Conservation (phyloP, 2,888 invertebrate genomes). For the Callinectes sapidus region DNA sequence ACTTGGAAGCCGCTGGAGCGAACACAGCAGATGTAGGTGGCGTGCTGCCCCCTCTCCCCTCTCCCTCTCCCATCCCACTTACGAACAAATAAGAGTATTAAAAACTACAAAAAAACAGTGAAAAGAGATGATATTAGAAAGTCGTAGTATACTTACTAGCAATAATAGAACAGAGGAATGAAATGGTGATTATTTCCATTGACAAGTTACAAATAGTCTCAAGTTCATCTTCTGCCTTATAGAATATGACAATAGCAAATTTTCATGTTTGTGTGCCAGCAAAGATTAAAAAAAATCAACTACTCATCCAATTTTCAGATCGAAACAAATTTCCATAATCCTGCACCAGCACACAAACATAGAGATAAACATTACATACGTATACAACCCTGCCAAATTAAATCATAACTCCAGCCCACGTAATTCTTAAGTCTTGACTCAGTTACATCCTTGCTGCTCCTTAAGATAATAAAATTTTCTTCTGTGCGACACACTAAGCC, state of each 20-base stretch:
- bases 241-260: background rate
- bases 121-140: background rate
- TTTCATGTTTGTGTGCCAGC: background rate
- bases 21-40: conserved; percentile 5
- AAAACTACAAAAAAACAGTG: background rate
- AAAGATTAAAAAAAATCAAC: background rate
- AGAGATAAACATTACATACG: background rate
- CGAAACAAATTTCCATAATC: too few relatives aligned
- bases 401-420: background rate
- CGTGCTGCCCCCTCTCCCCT: background rate
- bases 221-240: background rate
- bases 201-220: background rate
- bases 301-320: too few relatives aligned
- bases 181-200: background rate
- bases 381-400: background rate
- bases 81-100: background rate
- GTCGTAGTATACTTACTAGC: background rate
- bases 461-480: conserved; percentile 6
- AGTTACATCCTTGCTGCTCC: background rate
- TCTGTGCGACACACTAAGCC: background rate
- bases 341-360: background rate
- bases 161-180: background rate
- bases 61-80: background rate
- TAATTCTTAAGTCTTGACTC: background rate
- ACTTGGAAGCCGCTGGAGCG: background rate